Percentiles rank a stretch among this genome's conserved stretches.
Evolutionary conservation across 2,797 vertebrate species (phyloP).

Genomic region (Semotilus atromaculatus): DNA sequence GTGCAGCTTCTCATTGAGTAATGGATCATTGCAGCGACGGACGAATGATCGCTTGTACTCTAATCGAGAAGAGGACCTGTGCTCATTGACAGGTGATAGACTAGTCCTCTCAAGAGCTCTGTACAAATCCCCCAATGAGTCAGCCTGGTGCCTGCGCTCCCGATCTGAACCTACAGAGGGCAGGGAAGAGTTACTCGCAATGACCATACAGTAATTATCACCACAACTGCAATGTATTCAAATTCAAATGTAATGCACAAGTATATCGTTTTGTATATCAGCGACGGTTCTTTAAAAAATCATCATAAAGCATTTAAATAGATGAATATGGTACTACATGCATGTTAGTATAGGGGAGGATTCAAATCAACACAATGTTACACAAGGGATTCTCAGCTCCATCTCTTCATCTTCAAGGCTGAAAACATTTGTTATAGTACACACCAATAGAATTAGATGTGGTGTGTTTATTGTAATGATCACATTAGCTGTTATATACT

Average conservation of each 20-base stretch:
- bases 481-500: neutral
- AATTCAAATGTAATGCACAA: neutral
- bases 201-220: neutral
- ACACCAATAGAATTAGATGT: neutral
- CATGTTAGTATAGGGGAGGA: neutral
- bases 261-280: neutral
- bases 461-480: neutral
- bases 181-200: conserved; percentile 19
- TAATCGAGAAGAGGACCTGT: conserved; percentile 87
- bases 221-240: neutral
- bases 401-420: too few species aligned
- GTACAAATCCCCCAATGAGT: conserved; percentile 95
- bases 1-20: conserved; percentile 97
- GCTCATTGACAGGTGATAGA: conserved; percentile 88
- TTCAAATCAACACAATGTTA: neutral
- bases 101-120: conserved; percentile 93
- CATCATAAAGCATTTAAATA: neutral
- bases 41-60: conserved; percentile 97
- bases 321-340: neutral
- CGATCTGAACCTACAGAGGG: conserved; percentile 69
- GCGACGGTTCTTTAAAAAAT: neutral
- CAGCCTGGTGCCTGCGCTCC: conserved; percentile 85
- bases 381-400: neutral
- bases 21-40: conserved; percentile 91
- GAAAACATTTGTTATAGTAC: neutral